phyloP scores from a whole-genome alignment of 2,113 vertebrate genomes.

The Nyctereutes procyonoides region DNA sequence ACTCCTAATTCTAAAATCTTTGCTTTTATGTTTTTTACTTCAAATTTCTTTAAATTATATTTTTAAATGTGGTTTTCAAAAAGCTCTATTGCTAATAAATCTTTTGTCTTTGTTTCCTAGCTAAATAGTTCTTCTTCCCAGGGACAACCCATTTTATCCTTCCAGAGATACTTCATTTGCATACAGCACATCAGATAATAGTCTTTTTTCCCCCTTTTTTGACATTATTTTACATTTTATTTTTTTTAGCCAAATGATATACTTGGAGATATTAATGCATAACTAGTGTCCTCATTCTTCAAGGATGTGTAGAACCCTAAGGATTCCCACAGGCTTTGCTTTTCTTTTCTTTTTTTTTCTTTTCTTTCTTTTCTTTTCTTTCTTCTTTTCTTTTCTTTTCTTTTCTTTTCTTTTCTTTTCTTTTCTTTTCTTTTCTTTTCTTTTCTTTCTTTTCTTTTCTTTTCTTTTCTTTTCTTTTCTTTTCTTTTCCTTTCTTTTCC shows the following conservation, averaged over 20 bases:
- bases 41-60: neutral
- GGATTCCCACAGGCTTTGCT: neutral
- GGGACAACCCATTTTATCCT: neutral
- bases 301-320: neutral
- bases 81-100: neutral
- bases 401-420: too few species aligned
- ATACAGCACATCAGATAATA: neutral
- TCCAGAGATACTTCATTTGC: neutral
- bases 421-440: too few species aligned
- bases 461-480: too few species aligned
- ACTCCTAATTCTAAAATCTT: neutral
- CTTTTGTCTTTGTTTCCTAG: neutral
- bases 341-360: too few species aligned
- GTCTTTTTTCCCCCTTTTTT: neutral
- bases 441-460: too few species aligned
- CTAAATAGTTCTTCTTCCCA: neutral
- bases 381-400: too few species aligned
- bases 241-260: neutral
- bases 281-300: neutral
- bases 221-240: neutral
- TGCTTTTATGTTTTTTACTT: slow-evolving; percentile 24
- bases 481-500: too few species aligned
- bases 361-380: too few species aligned
- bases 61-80: slow-evolving; percentile 6
- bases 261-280: neutral